Evolutionary conservation across 2,797 vertebrate species (phyloP).

Genomic region (Amazona ochrocephala): DNA sequence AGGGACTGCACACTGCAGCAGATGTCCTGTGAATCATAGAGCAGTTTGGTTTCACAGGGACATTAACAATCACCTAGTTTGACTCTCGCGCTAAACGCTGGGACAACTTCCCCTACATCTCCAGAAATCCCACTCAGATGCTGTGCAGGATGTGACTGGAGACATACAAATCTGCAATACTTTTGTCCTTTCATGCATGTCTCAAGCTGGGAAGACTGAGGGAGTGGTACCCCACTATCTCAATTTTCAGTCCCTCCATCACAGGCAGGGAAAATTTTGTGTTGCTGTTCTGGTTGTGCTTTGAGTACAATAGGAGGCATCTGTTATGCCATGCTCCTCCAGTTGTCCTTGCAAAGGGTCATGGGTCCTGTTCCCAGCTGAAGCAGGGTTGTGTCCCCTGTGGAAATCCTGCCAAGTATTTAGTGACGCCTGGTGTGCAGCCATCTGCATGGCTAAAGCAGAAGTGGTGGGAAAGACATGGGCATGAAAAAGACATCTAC

Average conservation of each 20-base stretch:
- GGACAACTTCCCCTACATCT: no score
- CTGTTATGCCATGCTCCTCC: fast-evolving
- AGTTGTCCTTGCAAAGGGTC: neutral
- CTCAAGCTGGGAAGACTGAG: neutral
- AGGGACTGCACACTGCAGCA: neutral
- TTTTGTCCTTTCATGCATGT: neutral
- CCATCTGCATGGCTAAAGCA: neutral
- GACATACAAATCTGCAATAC: neutral
- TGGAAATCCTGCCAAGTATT: neutral
- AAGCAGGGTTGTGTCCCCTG: no score
- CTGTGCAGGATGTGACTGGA: no score
- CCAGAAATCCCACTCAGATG: neutral
- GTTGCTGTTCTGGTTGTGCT: neutral
- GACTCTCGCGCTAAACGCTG: no score
- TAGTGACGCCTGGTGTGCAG: neutral
- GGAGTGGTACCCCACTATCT: neutral
- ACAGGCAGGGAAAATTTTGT: no score
- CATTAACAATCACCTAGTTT: no score
- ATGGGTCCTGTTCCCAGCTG: fast-evolving
- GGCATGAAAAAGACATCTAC: no score
- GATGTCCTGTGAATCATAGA: neutral
- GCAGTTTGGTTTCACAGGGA: neutral
- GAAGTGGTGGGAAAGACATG: fast-evolving
- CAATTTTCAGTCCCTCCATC: neutral
- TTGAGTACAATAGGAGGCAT: neutral